Percentiles rank a stretch among this genome's conserved stretches.
Conservation (phyloP, 2,797 vertebrate genomes). For the Dallia pectoralis region DNA sequence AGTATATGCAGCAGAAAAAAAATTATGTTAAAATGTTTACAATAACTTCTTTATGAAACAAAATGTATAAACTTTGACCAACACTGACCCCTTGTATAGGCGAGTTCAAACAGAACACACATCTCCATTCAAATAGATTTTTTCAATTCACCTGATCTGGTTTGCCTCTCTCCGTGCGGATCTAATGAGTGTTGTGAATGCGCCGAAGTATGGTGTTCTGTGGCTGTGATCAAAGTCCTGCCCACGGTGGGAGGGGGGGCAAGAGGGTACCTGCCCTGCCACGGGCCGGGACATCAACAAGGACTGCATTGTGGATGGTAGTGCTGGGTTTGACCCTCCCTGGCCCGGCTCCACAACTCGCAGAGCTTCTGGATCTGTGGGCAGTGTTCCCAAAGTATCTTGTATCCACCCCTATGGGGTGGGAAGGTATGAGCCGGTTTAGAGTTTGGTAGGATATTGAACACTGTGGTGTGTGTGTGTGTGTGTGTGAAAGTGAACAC, state of each 20-base stretch:
- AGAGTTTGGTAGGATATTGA: conserved; percentile 32
- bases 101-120: neutral
- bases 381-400: conserved; percentile 38
- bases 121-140: neutral
- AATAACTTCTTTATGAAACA: neutral
- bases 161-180: neutral
- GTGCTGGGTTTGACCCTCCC: neutral
- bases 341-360: conserved; percentile 45
- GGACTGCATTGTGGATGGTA: conserved; percentile 14
- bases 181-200: conserved; percentile 17
- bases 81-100: neutral
- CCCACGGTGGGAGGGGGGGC: neutral
- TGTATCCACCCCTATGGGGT: conserved; percentile 43
- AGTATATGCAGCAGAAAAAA: neutral
- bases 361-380: neutral
- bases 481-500: neutral
- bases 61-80: neutral
- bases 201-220: conserved; percentile 3
- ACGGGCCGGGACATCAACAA: conserved; percentile 7
- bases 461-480: conserved; percentile 27
- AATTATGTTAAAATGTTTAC: neutral
- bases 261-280: conserved; percentile 20
- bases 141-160: conserved; percentile 6
- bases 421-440: conserved; percentile 7
- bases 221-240: conserved; percentile 16